These are phyloP conservation scores for Burhinus bistriatus DNA, from an alignment of 2,113 vertebrate species.

Conservation along the genomic window DNA sequence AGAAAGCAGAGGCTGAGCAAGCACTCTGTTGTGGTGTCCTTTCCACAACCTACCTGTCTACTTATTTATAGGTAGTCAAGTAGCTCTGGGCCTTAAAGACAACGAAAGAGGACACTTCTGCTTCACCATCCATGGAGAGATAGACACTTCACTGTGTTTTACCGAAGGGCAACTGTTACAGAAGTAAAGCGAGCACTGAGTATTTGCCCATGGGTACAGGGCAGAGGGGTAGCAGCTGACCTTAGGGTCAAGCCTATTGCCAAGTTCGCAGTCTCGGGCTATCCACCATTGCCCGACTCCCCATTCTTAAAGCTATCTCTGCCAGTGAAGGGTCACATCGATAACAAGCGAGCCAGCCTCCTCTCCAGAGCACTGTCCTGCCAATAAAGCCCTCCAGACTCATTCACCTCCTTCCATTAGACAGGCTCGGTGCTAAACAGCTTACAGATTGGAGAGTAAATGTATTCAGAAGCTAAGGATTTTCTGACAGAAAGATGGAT, in stretches of 20 bases:
- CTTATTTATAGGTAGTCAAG: not conserved
- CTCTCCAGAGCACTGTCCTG: not conserved
- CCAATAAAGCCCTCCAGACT: not conserved
- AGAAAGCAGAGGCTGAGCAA: constrained; percentile 4
- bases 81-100: not conserved
- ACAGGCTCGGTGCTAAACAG: not conserved
- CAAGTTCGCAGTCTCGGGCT: not conserved
- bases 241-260: not conserved
- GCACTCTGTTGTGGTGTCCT: not conserved
- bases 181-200: not conserved
- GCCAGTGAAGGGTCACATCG: not conserved
- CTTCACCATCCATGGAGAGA: not conserved
- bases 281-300: not conserved
- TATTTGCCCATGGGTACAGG: not conserved
- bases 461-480: constrained; percentile 20
- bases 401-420: constrained; percentile 16
- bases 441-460: not conserved
- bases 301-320: not conserved
- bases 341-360: not conserved
- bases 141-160: not conserved
- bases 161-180: not conserved
- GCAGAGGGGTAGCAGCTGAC: not conserved
- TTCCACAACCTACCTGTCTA: not conserved
- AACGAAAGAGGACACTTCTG: not conserved
- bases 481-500: constrained; percentile 56